phyloP scores from a whole-genome alignment of 2,888 invertebrate species.

The Cerceris ruficornis region DNA sequence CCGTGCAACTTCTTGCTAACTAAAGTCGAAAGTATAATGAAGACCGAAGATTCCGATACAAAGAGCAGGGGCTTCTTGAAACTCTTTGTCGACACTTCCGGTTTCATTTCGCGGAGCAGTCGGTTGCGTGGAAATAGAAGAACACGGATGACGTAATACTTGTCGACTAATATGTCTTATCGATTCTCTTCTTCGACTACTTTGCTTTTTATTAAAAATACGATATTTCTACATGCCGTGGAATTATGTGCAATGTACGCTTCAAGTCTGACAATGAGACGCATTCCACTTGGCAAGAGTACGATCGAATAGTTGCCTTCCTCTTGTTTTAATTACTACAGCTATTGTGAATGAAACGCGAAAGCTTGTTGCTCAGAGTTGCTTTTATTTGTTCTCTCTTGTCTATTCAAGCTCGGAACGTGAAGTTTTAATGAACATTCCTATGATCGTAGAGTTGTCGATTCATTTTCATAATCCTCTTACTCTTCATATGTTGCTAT shows the following conservation, averaged over 20 bases:
- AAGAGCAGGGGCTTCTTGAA: too few relatives aligned
- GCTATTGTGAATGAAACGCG: slow-evolving; percentile 16
- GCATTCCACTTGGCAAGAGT: neutral
- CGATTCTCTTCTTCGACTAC: slow-evolving; percentile 42
- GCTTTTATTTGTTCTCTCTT: slow-evolving; percentile 10
- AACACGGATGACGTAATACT: slow-evolving; percentile 1
- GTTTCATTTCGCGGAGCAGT: neutral
- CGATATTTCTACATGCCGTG: slow-evolving; percentile 43
- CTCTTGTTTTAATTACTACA: slow-evolving; percentile 20
- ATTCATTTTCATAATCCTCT: neutral
- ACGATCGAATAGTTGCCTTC: neutral
- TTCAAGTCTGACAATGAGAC: too few relatives aligned
- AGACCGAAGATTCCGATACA: too few relatives aligned
- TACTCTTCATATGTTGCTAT: neutral
- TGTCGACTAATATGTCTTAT: slow-evolving; percentile 26
- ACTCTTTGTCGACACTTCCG: too few relatives aligned
- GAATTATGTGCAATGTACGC: neutral
- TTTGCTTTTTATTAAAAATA: slow-evolving; percentile 53
- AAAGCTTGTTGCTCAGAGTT: slow-evolving; percentile 11
- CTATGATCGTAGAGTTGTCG: neutral
- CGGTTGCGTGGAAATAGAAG: slow-evolving; percentile 10
- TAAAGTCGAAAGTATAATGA: too few relatives aligned
- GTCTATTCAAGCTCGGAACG: neutral
- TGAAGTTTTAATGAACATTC: slow-evolving; percentile 36
- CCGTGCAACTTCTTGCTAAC: too few relatives aligned